Evolutionary conservation across 2,888 invertebrate species (phyloP).

Genomic region (Desoria tigrina): DNA sequence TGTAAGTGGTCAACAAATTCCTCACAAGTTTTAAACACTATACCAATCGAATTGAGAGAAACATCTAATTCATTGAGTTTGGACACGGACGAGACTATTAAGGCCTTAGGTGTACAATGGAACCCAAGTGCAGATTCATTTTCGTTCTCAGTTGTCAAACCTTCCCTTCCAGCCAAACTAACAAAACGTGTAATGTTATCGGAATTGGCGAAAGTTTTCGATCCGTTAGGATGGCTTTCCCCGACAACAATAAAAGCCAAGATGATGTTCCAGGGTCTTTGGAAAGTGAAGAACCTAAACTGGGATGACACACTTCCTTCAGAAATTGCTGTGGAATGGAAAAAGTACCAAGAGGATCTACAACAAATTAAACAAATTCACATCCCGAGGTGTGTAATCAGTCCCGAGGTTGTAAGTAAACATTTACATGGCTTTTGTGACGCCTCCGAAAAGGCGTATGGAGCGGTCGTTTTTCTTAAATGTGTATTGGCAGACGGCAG

Average conservation of each 20-base stretch:
- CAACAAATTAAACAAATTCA: not conserved
- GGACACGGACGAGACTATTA: too few relatives aligned
- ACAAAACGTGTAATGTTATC: constrained; percentile 50
- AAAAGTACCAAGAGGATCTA: not conserved
- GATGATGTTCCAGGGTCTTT: constrained; percentile 46
- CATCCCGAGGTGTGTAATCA: constrained; percentile 8
- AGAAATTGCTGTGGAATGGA: constrained; percentile 25
- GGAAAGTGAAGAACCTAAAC: constrained; percentile 41
- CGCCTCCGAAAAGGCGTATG: constrained; percentile 48
- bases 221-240: constrained; percentile 49
- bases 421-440: constrained; percentile 53
- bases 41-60: too few relatives aligned
- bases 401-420: constrained; percentile 1
- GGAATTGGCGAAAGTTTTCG: constrained; percentile 49
- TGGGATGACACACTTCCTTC: constrained; percentile 52
- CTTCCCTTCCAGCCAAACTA: too few relatives aligned
- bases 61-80: too few relatives aligned
- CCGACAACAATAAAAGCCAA: constrained; percentile 50
- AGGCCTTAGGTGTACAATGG: too few relatives aligned
- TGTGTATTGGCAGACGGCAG: constrained; percentile 2
- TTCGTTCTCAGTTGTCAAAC: too few relatives aligned
- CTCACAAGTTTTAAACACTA: too few relatives aligned
- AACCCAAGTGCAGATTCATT: too few relatives aligned
- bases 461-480: constrained; percentile 38
- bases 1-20: too few relatives aligned